phyloP scores from a whole-genome alignment of 1,140 invertebrate genomes.

The Platyscapa corneri region DNA sequence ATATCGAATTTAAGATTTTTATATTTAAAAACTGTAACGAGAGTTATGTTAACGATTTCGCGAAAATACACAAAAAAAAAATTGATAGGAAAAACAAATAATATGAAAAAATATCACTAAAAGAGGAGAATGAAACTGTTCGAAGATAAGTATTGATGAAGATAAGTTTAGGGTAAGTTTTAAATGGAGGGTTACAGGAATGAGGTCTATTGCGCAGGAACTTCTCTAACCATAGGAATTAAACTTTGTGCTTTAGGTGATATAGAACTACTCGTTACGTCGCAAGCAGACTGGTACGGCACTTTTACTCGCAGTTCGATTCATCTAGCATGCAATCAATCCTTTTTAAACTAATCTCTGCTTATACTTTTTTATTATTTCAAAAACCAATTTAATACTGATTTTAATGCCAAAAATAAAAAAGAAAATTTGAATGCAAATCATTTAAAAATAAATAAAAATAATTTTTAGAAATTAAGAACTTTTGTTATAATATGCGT shows the following conservation, averaged over 20 bases:
- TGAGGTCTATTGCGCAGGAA: constrained; percentile 44
- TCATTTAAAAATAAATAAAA: no score
- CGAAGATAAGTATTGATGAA: no score
- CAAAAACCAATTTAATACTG: constrained; percentile 50
- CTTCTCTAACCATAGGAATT: constrained; percentile 54
- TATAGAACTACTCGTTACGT: constrained; percentile 43
- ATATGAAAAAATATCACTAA: no score
- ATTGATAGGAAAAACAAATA: no score
- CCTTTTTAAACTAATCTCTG: constrained; percentile 23
- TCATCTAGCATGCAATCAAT: constrained; percentile 47
- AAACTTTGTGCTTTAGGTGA: constrained; percentile 57
- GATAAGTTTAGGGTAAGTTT: constrained; percentile 58
- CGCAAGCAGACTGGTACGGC: neutral
- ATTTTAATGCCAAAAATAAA: constrained; percentile 21
- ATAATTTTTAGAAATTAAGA: constrained; percentile 5
- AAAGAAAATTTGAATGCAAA: neutral
- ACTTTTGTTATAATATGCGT: neutral
- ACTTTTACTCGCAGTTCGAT: constrained; percentile 34
- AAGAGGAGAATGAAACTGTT: no score
- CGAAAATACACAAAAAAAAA: no score
- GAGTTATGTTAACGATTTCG: no score
- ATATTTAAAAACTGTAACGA: no score
- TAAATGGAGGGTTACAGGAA: constrained; percentile 11
- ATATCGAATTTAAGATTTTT: no score
- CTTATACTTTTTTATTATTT: constrained; percentile 29